Percentiles rank a stretch among this genome's conserved stretches.
Conservation (phyloP, 2,113 vertebrate species). For the Pelecanoides urinatrix region DNA sequence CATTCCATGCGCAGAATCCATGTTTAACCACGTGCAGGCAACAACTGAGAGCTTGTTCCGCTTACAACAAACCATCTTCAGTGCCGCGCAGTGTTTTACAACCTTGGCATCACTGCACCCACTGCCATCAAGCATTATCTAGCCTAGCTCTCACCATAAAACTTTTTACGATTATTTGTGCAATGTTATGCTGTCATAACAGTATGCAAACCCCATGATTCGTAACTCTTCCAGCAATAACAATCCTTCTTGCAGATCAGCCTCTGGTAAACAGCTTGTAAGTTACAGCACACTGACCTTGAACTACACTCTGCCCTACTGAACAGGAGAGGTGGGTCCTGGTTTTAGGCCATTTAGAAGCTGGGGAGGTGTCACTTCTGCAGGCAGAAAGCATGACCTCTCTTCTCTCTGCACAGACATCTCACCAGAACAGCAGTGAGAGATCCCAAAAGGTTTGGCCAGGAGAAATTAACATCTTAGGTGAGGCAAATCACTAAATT, state of each 20-base stretch:
- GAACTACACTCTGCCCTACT: background rate
- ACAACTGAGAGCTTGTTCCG: background rate
- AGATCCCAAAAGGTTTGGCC: background rate
- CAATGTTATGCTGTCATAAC: background rate
- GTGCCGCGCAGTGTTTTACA: background rate
- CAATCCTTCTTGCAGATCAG: background rate
- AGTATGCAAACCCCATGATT: background rate
- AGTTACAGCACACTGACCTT: background rate
- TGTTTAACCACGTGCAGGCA: background rate
- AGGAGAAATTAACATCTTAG: background rate
- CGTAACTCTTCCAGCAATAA: background rate
- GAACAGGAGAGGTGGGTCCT: background rate
- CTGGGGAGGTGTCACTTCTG: background rate
- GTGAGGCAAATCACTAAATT: background rate
- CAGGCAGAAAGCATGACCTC: background rate
- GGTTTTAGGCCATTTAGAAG: background rate
- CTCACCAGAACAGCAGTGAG: background rate
- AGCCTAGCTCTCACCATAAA: background rate
- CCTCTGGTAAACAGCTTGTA: background rate
- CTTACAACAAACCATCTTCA: background rate
- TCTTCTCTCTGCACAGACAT: background rate
- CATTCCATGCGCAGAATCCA: fast-evolving
- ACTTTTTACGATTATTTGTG: background rate
- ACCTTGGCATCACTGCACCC: background rate
- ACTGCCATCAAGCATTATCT: background rate